Percentiles rank a stretch among this genome's conserved stretches.
These are phyloP conservation scores for Trachelus troglodyta DNA, from an alignment of 2,888 invertebrate genomes.

Conservation along the genomic window DNA sequence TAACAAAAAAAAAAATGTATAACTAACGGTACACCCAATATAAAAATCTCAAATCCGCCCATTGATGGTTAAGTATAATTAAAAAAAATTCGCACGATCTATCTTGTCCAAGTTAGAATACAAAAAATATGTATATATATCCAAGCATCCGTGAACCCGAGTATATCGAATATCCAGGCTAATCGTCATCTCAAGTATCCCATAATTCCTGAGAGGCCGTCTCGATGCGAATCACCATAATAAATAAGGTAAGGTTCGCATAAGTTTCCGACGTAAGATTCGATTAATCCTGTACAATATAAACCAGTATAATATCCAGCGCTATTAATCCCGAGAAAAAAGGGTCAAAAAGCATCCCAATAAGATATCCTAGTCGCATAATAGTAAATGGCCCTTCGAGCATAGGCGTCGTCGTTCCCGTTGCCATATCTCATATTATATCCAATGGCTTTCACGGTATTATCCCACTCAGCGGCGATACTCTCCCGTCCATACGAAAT, in stretches of 20 bases:
- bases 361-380: neutral
- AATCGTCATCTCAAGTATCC: neutral
- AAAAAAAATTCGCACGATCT: neutral
- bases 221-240: neutral
- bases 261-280: neutral
- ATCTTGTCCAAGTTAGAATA: neutral
- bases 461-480: neutral
- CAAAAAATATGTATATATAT: neutral
- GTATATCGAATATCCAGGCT: neutral
- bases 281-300: neutral
- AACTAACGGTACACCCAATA: neutral
- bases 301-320: neutral
- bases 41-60: neutral
- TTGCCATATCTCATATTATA: neutral
- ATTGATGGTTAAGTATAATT: neutral
- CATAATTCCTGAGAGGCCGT: neutral
- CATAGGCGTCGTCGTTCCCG: conserved; percentile 1
- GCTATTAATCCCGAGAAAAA: neutral
- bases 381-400: neutral
- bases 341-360: neutral
- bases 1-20: too few species aligned
- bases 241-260: neutral
- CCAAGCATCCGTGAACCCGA: neutral
- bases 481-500: neutral
- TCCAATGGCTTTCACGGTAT: neutral